Base-by-base conservation (phyloP, 2,888 invertebrate species). In the Zelleria hepariella region DNA sequence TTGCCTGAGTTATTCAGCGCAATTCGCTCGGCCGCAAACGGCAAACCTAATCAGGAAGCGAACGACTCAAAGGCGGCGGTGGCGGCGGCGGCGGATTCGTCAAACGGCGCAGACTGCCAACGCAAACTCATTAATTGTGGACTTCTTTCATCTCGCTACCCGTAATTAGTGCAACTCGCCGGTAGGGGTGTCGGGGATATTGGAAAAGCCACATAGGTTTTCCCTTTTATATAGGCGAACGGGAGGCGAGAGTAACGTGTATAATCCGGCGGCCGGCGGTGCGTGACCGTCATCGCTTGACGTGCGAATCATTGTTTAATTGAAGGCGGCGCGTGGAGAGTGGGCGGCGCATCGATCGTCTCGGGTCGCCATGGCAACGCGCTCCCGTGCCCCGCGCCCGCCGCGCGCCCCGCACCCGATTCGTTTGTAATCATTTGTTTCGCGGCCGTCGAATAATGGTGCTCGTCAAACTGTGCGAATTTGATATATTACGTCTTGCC, bases 391-490 rank as follows among this genome's bases (percentile, higher is more conserved):
- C 65, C 61, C 67, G 65, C 67, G 60, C 64, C 61, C 66, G 67
- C 67, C 69, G 61, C 68, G 69, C 63, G 69, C 60, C 68, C 67
- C 68, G 71, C 70, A 66, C 77, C 73, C 77, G 72, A 81, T 85
- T 84, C 86, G 86, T 86, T 87, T 87, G 87, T 87, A 83, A 87
- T 86, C 87, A 86, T 88, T 88, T 88, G 87, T 86, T 88, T 87
- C 83, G 80, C 78, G 73, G 77, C 78, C 77, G 73, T 80, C 82
- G 80, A 80, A 86, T 85, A 82, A 83, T 80, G 81, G 79, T 70
- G 71, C 74, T 78, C 76, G 77, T 82, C 81, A 80, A 81, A 83
- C 73, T 71, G 74, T 70, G 78, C 68, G 74, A 81, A 80, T 82
- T 81, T 86, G 82, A 87, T 86, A 75, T 78, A 86, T 86, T 55